Base-by-base conservation (phyloP, 2,888 invertebrate genomes). In the Theodoxus fluviatilis region DNA sequence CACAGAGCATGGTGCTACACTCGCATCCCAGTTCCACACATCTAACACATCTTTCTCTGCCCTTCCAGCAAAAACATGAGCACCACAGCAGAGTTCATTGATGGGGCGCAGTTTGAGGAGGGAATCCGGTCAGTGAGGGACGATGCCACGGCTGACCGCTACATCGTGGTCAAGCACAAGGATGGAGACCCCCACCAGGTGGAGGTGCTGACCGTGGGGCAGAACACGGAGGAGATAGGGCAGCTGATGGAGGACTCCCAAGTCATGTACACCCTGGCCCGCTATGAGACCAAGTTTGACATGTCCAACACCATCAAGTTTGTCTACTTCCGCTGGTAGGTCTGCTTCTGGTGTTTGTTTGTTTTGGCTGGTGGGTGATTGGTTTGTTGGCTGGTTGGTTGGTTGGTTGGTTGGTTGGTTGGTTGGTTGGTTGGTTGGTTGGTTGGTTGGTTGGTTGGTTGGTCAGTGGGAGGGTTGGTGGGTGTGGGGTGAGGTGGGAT, bases 291-390 rank as follows among this genome's bases (percentile, higher is more conserved):
- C 28, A 80, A 82, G 6, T 80, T 84, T 75, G 86, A 86, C 72
- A 81, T 86, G 84, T 84, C 85, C 18, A 82, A 74, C 12, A 85
- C 85, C 15, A 80, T 84, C 69, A 85, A 85, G 74, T 86, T 86
- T 80, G 83, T 86, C 67, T 84, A 84, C 75, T 81, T 85, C 67
- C 80, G 82, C 73, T 86, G 86, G 86, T 86, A 72, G 76, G 83
- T 74, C 15, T 28, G 12, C 15, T 22, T 33, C 3, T n/a, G 18
- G 9, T 15, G n/a, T 1, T 52, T n/a, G 52, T n/a, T 25, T 15
- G 25, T n/a, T 52, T 25, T 9, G 7, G 9, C 25, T 1, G n/a
- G 9, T 52, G n/a, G 7, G 7, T 43, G 7, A n/a, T n/a, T n/a
- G n/a, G n/a, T n/a, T n/a, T n/a, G n/a, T n/a, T n/a, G n/a, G n/a